Base-by-base conservation (phyloP, 2,113 vertebrate genomes). In the Asarcornis scutulata region DNA sequence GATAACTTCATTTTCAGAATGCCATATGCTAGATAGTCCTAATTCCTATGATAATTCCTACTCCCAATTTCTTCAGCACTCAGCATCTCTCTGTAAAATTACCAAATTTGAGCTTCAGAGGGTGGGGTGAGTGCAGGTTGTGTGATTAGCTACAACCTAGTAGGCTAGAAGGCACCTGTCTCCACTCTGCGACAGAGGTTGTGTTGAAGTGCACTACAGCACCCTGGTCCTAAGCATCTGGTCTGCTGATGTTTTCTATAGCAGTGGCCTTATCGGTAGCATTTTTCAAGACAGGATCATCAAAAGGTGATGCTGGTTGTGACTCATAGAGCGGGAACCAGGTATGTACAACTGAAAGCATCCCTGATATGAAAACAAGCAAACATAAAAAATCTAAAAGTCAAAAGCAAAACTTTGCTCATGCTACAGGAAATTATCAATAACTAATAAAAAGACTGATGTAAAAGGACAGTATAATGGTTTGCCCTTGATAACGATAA, bases 81-180 rank as follows among this genome's bases (percentile, higher is more conserved):
- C 34, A 36, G 5, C 29, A 64, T 80, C 36, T 56, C 27, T 72
- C 29, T 53, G 17, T 8, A 53, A 58, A 86, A 25, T n/a, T 27
- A 31, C 6, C 13, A 13, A 13, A 42, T 64, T 1, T 36, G 69
- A 69, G 50, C 25, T 38, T 69, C 50, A 25, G 73, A 87, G 44
- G 32, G 0, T 0, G 12, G 18, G 6, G 8, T 63, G 40, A 82
- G 34, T 17, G 15, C 2, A 21, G 44, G n/a, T 21, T 13, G 3
- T 20, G 20, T 34, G 52, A 53, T 5, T 17, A 44, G 18, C 44
- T 29, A 4, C 40, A 23, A 26, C 20, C 9, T 20, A 38, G 66
- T 46, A 50, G 31, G 23, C 25, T 56, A 71, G 60, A 0, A 3
- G 50, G 23, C 7, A 7, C 3, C 14, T 31, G 9, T 25, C 66